A percentile compares a stretch with the other conserved stretches of the same genome.
Evolutionary conservation across 2,888 invertebrate genomes (phyloP).

Genomic region (Sminthurinus aureus): DNA sequence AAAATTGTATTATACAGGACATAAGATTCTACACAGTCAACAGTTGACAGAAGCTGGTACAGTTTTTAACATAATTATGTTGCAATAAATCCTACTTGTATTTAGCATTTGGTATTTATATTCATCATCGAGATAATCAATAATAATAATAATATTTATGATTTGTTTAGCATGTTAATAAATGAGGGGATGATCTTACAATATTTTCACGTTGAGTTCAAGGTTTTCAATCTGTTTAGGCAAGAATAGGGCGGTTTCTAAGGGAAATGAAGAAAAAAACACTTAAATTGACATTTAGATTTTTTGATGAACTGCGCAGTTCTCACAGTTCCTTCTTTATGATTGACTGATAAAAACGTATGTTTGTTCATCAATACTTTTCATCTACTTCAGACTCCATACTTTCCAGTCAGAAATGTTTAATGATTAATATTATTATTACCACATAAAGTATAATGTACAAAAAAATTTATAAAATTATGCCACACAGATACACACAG

Average conservation of each 20-base stretch:
- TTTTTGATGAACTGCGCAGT: slow-evolving; percentile 20
- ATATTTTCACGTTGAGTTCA: slow-evolving; percentile 71
- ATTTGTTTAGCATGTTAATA: not conserved
- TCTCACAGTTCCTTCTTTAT: not conserved
- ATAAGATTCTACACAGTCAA: no score
- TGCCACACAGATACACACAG: not conserved
- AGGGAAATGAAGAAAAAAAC: not conserved
- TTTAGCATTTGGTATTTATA: no score
- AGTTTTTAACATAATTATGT: no score
- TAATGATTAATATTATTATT: not conserved
- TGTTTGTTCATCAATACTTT: not conserved
- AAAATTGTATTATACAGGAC: no score
- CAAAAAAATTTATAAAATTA: not conserved
- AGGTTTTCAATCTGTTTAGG: slow-evolving; percentile 70
- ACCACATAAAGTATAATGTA: not conserved
- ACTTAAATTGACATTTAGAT: slow-evolving; percentile 8
- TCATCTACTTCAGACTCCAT: not conserved
- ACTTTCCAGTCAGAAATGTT: not conserved
- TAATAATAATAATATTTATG: no score
- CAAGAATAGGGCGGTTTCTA: slow-evolving; percentile 68
- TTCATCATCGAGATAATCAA: no score
- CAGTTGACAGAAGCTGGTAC: no score
- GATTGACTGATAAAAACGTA: not conserved
- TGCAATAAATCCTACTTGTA: no score
- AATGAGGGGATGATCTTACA: slow-evolving; percentile 62